A percentile compares a stretch with the other conserved stretches of the same genome.
phyloP scores from a whole-genome alignment of 2,888 invertebrate species.

The Parapristionchus giblindavisi region DNA sequence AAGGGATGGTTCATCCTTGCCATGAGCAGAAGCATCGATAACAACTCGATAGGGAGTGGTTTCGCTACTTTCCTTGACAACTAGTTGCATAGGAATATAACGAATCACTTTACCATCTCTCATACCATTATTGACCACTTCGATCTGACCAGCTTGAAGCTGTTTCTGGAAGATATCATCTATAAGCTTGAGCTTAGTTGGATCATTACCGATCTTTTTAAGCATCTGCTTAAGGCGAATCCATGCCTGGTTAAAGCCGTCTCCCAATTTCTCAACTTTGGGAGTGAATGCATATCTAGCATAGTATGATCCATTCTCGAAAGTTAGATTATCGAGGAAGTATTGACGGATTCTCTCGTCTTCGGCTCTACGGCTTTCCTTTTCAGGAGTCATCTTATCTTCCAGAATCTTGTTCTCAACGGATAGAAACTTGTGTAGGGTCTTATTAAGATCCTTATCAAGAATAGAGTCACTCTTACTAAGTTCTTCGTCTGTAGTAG shows the following conservation, averaged over 20 bases:
- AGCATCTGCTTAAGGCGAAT: neutral
- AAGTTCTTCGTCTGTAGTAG: no score
- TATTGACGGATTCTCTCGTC: no score
- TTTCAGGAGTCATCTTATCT: slow-evolving; percentile 9
- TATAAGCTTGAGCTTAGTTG: neutral
- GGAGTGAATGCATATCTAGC: slow-evolving; percentile 3
- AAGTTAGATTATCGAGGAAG: no score
- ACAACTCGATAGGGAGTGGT: no score
- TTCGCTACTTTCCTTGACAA: neutral
- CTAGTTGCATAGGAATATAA: neutral
- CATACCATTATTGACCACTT: neutral
- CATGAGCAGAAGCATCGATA: no score
- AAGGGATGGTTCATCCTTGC: no score
- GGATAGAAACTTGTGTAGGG: no score
- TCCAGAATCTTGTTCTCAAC: neutral
- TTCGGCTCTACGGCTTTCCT: neutral
- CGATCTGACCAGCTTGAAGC: slow-evolving; percentile 4
- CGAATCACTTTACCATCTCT: neutral
- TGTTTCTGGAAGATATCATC: neutral
- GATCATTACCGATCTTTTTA: neutral
- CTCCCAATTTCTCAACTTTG: neutral
- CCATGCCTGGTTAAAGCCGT: slow-evolving; percentile 4
- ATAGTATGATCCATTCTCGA: neutral
- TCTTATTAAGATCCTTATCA: no score
- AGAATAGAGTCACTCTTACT: no score